These are phyloP conservation scores for Drosophila busckii DNA, from an alignment of 1,140 invertebrate genomes.

Conservation along the genomic window DNA sequence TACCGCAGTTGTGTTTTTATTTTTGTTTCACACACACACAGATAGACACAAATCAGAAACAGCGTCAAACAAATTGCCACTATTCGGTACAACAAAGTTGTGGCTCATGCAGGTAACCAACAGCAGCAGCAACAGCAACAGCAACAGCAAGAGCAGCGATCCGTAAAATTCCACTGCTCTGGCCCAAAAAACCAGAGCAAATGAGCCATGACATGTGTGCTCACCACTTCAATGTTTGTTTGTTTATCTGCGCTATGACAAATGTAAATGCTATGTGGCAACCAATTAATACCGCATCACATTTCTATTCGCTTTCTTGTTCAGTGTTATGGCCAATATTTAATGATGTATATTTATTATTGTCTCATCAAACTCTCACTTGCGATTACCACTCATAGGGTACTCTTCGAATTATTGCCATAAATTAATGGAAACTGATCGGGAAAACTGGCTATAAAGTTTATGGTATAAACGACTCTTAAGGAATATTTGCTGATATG, in stretches of 20 bases:
- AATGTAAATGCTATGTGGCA: conserved; percentile 1
- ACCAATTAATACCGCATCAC: conserved; percentile 14
- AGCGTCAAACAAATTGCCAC: conserved; percentile 56
- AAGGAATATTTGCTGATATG: too few relatives aligned
- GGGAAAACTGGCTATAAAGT: too few relatives aligned
- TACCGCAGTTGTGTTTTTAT: conserved; percentile 11
- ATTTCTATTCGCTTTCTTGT: too few relatives aligned
- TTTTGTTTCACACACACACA: conserved; percentile 9
- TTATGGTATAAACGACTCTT: too few relatives aligned
- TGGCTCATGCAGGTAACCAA: too few relatives aligned
- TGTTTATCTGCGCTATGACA: not conserved
- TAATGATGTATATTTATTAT: conserved; percentile 6
- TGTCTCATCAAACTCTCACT: too few relatives aligned
- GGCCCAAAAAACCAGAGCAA: too few relatives aligned
- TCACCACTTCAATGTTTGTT: conserved; percentile 2
- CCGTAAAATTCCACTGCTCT: conserved; percentile 57
- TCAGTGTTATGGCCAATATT: conserved; percentile 3
- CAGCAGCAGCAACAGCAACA: too few relatives aligned
- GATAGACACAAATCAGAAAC: conserved; percentile 43
- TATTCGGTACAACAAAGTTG: conserved; percentile 62
- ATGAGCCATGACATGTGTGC: conserved; percentile 46
- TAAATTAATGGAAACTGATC: too few relatives aligned
- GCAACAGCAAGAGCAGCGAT: too few relatives aligned
- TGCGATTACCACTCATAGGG: conserved; percentile 1
- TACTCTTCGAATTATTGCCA: too few relatives aligned